Evolutionary conservation across 2,797 vertebrate genomes (phyloP).

Genomic region (Erethizon dorsatum): DNA sequence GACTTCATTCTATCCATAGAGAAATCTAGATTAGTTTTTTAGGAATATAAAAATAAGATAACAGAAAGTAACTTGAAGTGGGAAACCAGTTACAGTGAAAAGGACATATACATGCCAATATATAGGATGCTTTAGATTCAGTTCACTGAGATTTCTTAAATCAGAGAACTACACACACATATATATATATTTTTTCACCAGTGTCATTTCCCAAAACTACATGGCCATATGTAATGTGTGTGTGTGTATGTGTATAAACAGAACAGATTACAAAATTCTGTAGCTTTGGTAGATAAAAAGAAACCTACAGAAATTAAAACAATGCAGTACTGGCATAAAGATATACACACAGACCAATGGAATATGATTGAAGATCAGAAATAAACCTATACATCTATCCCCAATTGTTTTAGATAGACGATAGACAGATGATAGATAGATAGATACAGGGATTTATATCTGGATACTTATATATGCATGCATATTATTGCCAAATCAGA

Average conservation of each 20-base stretch:
- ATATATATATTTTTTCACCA: background rate
- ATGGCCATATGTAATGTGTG: too few relatives aligned
- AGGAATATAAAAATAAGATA: background rate
- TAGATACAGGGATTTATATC: too few relatives aligned
- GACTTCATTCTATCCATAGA: background rate
- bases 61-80: slow-evolving; percentile 26
- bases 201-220: background rate
- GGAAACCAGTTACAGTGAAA: background rate
- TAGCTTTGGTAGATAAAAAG: background rate
- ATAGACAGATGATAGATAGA: too few relatives aligned
- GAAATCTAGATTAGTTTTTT: background rate
- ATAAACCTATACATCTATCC: background rate
- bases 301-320: background rate
- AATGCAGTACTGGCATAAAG: too few relatives aligned
- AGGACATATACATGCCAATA: background rate
- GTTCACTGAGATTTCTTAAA: background rate
- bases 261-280: background rate
- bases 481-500: background rate
- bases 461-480: background rate
- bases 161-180: background rate
- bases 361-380: background rate
- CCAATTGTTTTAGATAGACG: background rate
- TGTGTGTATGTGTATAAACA: background rate
- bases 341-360: background rate
- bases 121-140: background rate